Conservation (phyloP, 1,140 invertebrate species). For the Leptopilina boulardi region DNA sequence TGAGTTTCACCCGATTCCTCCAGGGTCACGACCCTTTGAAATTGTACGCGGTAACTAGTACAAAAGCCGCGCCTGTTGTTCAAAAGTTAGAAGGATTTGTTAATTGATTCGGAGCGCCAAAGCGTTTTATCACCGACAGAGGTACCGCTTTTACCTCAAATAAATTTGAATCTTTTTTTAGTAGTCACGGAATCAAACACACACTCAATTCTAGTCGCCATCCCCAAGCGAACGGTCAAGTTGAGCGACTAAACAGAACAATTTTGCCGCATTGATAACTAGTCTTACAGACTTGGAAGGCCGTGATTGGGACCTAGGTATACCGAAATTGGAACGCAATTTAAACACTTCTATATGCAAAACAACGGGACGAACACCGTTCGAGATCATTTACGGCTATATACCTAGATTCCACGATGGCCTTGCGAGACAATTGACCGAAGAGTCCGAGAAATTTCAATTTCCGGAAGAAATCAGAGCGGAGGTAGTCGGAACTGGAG, state of each 20-base stretch:
- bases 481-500: slow-evolving; percentile 24
- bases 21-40: too few relatives aligned
- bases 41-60: not conserved
- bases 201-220: not conserved
- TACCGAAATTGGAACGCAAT: slow-evolving; percentile 19
- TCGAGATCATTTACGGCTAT: slow-evolving; percentile 39
- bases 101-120: slow-evolving; percentile 1
- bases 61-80: not conserved
- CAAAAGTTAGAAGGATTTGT: not conserved
- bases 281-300: not conserved
- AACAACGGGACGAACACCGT: slow-evolving; percentile 35
- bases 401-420: slow-evolving; percentile 27
- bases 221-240: not conserved
- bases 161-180: not conserved
- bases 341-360: slow-evolving; percentile 35
- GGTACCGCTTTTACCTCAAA: slow-evolving; percentile 4
- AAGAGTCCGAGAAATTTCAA: not conserved
- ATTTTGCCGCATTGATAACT: not conserved
- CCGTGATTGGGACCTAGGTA: slow-evolving; percentile 25
- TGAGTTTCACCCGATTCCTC: too few relatives aligned
- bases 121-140: not conserved
- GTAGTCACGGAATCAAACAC: slow-evolving; percentile 17
- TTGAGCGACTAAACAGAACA: not conserved
- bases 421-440: not conserved
- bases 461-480: not conserved